Base-by-base conservation (phyloP, 2,888 invertebrate species). In the Sthenelais limicola region DNA sequence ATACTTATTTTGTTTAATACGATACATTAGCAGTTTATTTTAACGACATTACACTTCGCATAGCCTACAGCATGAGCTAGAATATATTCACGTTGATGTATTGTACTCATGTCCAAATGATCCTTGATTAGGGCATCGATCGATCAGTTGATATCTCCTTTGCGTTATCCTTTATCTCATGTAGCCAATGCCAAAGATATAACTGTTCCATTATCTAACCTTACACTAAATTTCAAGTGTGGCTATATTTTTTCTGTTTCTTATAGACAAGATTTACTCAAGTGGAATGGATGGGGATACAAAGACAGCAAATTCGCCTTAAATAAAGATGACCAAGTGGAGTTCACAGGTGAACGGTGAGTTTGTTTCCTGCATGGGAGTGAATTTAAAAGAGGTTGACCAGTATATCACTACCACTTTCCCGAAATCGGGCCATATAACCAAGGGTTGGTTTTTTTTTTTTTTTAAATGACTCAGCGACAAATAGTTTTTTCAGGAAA, bases 241-340 rank as follows among this genome's bases (percentile, higher is more conserved):
- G 18, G 21, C 24, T 68, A 26, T 49, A 2, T 48, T 43, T 43
- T 12, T 43, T 43, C 43, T 21, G 21, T 62, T 9, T 38, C 18
- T 78, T 81, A 28, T 90, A 97, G 97, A 83, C 95, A 97, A 89
- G 93, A 96, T 70, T 88, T 95, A 43, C 89, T 98, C 68, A 98
- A 97, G 90, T 98, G 98, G 98, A 97, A 98, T 89, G 99, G 99
- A 28, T 99, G 99, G 99, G 99, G 99, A n/a, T 99, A 98, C 90
- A 94, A 93, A 78, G 98, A 98, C 88, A 95, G 97, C 0, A 91
- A 92, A 88, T 98, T 99, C 88, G 88, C 91, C 68, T 85, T 94
- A 5, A 89, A 92, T 73, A 90, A 91, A 67, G 82, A 89, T 76
- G 89, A 90, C 3, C 88, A 91, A n/a, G 91, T 94, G 62, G 90